Conservation (phyloP, 2,113 vertebrate genomes). For the Aspidoscelis tigris region DNA sequence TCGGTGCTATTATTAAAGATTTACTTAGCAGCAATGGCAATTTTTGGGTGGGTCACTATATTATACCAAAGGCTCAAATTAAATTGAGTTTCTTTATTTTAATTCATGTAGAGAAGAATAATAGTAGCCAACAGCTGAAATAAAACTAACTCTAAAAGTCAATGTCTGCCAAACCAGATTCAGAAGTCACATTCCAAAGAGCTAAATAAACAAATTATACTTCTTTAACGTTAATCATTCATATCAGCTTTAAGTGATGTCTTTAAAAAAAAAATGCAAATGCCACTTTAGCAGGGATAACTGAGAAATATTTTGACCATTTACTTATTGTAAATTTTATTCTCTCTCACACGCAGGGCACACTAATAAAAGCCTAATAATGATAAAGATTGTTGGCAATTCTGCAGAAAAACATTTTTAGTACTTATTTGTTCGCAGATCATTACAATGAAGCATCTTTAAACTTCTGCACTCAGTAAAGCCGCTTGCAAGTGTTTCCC, state of each 20-base stretch:
- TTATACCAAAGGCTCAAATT: not conserved
- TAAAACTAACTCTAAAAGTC: not conserved
- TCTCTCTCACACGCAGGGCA: too few relatives aligned
- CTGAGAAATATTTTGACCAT: not conserved
- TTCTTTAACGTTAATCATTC: not conserved
- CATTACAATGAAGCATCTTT: not conserved
- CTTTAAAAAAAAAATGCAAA: not conserved
- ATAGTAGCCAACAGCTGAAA: not conserved
- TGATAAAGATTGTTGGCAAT: not conserved
- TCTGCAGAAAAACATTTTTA: not conserved
- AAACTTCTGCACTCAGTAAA: not conserved
- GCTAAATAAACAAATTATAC: not conserved
- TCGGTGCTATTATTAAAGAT: not conserved
- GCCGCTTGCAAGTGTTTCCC: not conserved
- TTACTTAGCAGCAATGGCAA: not conserved
- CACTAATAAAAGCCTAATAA: too few relatives aligned
- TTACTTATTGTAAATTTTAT: too few relatives aligned
- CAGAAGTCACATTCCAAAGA: not conserved
- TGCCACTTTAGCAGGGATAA: not conserved
- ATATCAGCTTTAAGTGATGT: not conserved
- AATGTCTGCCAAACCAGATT: not conserved
- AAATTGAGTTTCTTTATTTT: not conserved
- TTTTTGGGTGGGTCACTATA: not conserved
- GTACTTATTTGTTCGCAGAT: not conserved
- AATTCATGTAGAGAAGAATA: not conserved